phyloP scores from a whole-genome alignment of 2,888 invertebrate genomes.

The Odiellus spinosus region DNA sequence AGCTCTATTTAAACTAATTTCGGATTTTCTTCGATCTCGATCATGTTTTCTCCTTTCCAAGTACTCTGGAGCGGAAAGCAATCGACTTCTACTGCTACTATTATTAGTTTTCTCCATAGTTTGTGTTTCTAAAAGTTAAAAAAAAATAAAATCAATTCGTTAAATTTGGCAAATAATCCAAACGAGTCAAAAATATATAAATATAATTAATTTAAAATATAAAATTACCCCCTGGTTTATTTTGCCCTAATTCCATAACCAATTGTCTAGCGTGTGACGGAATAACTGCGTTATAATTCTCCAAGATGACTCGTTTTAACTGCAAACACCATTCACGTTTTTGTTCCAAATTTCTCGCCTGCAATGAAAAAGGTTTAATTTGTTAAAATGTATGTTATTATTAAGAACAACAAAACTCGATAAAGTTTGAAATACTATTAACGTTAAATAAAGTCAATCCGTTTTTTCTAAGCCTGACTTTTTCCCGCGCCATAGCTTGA shows the following conservation, averaged over 20 bases:
- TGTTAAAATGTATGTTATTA: too few relatives aligned
- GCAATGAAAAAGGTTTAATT: too few relatives aligned
- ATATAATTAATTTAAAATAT: conserved; percentile 31
- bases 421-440: too few relatives aligned
- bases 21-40: conserved; percentile 20
- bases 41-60: conserved; percentile 56
- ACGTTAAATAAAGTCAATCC: too few relatives aligned
- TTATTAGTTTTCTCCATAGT: conserved; percentile 35
- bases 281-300: conserved; percentile 81
- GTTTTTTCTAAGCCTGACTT: too few relatives aligned
- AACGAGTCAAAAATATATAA: too few relatives aligned
- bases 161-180: too few relatives aligned
- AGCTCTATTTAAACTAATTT: conserved; percentile 14
- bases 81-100: conserved; percentile 48
- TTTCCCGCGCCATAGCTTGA: too few relatives aligned
- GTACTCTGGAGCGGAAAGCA: conserved; percentile 73
- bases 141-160: too few relatives aligned
- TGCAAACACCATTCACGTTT: conserved; percentile 70
- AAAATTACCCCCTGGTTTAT: conserved; percentile 37
- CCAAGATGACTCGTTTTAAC: conserved; percentile 72
- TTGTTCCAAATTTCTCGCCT: conserved; percentile 64
- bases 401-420: too few relatives aligned
- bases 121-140: neutral
- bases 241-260: conserved; percentile 72
- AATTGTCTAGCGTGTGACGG: conserved; percentile 86